Evolutionary conservation across 1,140 invertebrate species (phyloP).

Genomic region (Arion vulgaris): DNA sequence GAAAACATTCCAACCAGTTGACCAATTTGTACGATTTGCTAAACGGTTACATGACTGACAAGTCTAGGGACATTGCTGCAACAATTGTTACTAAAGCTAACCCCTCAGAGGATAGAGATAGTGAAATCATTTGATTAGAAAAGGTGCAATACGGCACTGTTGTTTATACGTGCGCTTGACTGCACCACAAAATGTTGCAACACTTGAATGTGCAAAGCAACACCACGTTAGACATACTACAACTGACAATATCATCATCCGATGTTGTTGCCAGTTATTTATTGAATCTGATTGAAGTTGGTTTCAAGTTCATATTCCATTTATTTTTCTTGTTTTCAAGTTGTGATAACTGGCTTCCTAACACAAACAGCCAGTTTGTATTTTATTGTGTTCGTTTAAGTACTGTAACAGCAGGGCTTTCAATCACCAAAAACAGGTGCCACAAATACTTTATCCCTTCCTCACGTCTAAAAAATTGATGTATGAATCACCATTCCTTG

Average conservation of each 20-base stretch:
- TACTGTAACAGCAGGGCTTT: not conserved
- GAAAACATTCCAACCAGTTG: slow-evolving; percentile 33
- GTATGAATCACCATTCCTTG: not conserved
- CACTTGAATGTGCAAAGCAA: not conserved
- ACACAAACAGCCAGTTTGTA: not conserved
- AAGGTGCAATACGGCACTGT: not conserved
- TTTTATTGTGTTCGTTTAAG: not conserved
- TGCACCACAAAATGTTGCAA: not conserved
- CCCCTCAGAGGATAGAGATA: no score
- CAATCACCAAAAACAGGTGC: not conserved
- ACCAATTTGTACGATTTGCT: not conserved
- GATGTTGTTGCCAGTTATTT: not conserved
- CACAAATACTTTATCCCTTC: not conserved
- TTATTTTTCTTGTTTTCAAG: not conserved
- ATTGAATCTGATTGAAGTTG: not conserved
- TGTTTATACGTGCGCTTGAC: not conserved
- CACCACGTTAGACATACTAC: not conserved
- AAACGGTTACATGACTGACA: not conserved
- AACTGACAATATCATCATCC: not conserved
- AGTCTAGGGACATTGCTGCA: not conserved
- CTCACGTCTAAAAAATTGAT: not conserved
- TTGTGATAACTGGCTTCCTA: slow-evolving; percentile 3
- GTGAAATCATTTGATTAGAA: no score
- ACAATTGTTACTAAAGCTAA: no score
- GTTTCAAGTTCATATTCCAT: not conserved